A percentile compares a stretch with the other conserved stretches of the same genome.
phyloP scores from a whole-genome alignment of 2,888 invertebrate genomes.

The Platycnemis pennipes region DNA sequence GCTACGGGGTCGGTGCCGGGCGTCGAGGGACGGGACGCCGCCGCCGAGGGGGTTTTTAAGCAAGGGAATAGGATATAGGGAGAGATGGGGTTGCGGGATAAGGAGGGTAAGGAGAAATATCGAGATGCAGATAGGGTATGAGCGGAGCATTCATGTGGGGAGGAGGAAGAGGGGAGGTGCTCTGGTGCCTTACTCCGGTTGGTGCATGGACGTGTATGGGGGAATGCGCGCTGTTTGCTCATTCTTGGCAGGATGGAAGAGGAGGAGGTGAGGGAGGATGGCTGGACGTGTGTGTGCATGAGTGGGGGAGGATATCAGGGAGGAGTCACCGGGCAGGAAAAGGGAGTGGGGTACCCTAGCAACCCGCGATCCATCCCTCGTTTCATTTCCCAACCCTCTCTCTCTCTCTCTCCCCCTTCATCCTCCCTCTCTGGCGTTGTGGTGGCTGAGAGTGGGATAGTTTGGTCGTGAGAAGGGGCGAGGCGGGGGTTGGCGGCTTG shows the following conservation, averaged over 20 bases:
- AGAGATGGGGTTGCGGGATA: constrained; percentile 10
- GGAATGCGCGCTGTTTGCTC: constrained; percentile 49
- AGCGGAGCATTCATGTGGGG: background rate
- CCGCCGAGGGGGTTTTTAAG: background rate
- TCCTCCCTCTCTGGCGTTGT: background rate
- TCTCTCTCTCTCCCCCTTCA: background rate
- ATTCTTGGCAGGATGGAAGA: constrained; percentile 34
- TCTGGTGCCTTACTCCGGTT: too few species aligned
- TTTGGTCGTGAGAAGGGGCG: background rate
- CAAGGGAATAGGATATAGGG: background rate
- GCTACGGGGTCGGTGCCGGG: background rate
- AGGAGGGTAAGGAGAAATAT: background rate
- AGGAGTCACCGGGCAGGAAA: background rate
- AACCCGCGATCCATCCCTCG: constrained; percentile 31
- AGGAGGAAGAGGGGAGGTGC: background rate
- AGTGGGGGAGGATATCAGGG: background rate
- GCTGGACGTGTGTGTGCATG: background rate
- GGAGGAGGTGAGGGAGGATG: background rate
- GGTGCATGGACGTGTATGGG: background rate
- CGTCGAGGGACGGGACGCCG: background rate
- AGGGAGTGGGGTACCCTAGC: background rate
- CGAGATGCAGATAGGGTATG: background rate
- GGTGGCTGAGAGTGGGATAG: too few species aligned
- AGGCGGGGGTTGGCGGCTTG: too few species aligned
- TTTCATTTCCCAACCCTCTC: background rate